Evolutionary conservation across 2,888 invertebrate genomes (phyloP).

Genomic region (Lithosia quadra): DNA sequence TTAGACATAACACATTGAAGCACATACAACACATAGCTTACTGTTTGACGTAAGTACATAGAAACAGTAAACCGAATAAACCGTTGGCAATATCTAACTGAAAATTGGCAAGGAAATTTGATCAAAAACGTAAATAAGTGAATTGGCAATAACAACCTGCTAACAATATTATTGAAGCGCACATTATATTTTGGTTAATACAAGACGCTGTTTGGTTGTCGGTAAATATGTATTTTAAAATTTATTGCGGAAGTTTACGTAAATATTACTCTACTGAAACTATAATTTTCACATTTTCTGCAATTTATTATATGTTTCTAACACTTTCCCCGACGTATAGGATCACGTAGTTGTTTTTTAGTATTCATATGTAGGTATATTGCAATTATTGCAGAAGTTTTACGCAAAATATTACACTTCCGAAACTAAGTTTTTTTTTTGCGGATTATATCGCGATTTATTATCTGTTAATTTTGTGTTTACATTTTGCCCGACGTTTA

Average conservation of each 20-base stretch:
- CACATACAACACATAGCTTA: slow-evolving; percentile 20
- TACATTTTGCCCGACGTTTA: not conserved
- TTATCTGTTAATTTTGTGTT: not conserved
- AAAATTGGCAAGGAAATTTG: slow-evolving; percentile 55
- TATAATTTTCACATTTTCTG: not conserved
- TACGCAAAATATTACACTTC: not conserved
- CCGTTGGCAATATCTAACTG: slow-evolving; percentile 41
- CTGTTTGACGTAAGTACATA: slow-evolving; percentile 39
- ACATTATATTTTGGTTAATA: slow-evolving; percentile 30
- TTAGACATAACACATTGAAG: slow-evolving; percentile 16
- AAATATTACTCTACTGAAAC: not conserved
- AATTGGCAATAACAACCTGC: slow-evolving; percentile 64
- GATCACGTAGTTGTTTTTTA: too few species aligned
- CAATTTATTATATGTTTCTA: too few species aligned
- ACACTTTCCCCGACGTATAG: too few species aligned
- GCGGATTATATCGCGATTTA: not conserved
- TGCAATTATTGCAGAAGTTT: too few species aligned
- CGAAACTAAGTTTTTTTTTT: not conserved
- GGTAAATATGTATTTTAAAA: slow-evolving; percentile 17
- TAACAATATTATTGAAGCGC: slow-evolving; percentile 44
- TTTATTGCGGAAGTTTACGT: not conserved
- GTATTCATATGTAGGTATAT: too few species aligned
- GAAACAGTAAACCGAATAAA: slow-evolving; percentile 33
- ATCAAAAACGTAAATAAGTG: slow-evolving; percentile 53
- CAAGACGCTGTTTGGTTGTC: slow-evolving; percentile 23